Evolutionary conservation across 2,113 vertebrate species (phyloP).

Genomic region (Macaca nemestrina): DNA sequence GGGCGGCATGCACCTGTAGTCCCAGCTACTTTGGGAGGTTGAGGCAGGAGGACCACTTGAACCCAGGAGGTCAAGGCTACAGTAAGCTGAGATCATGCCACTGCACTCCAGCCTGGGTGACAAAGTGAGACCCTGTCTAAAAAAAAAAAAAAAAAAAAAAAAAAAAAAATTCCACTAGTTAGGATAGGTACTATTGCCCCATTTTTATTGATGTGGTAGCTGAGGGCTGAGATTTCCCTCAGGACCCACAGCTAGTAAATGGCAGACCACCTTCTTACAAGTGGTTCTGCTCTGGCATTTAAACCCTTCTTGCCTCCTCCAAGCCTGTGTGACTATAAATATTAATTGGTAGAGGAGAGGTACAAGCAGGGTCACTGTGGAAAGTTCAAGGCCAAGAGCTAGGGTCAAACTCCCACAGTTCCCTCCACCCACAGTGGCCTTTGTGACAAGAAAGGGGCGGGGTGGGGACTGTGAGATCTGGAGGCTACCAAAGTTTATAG

Average conservation of each 20-base stretch:
- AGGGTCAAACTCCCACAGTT: neutral
- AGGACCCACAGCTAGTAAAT: neutral
- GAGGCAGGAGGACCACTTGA: too few relatives aligned
- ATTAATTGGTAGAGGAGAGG: neutral
- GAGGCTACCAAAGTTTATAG: neutral
- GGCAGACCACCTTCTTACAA: neutral
- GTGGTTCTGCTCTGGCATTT: neutral
- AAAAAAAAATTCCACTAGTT: neutral
- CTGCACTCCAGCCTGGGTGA: too few relatives aligned
- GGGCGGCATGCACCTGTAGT: too few relatives aligned
- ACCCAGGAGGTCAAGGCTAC: too few relatives aligned
- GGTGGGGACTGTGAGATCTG: neutral
- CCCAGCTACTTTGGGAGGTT: too few relatives aligned
- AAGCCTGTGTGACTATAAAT: neutral
- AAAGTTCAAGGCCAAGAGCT: conserved; percentile 4
- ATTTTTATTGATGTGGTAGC: neutral
- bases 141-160: too few relatives aligned
- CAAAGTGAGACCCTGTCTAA: too few relatives aligned
- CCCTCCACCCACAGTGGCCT: conserved; percentile 24
- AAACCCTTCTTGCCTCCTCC: neutral
- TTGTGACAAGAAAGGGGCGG: neutral
- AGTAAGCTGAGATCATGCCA: too few relatives aligned
- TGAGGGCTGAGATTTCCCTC: neutral
- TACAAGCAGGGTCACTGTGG: neutral
- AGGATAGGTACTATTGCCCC: neutral